Conservation (phyloP, 2,797 vertebrate species). For the Falco columbarius region DNA sequence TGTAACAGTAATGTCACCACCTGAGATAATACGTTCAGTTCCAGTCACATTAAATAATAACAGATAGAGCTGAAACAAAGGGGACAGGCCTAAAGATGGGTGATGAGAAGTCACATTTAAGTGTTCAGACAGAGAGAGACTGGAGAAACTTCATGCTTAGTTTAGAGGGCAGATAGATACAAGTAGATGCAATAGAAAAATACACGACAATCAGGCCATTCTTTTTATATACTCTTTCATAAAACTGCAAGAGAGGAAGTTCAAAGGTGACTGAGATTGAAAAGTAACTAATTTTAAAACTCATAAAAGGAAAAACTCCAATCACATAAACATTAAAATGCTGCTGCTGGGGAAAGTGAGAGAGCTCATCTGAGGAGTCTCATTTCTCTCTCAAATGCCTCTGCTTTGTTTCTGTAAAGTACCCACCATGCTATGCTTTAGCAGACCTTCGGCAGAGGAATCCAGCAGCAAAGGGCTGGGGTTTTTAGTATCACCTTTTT, state of each 20-base stretch:
- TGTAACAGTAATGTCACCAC: background rate
- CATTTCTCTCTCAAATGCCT: conserved; percentile 5
- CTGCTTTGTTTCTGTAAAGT: background rate
- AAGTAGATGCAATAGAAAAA: background rate
- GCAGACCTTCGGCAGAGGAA: background rate
- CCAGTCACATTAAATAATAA: conserved; percentile 17
- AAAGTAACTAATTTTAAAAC: conserved; percentile 59
- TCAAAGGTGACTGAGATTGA: conserved; percentile 58
- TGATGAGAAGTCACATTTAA: background rate
- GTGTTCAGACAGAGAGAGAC: background rate
- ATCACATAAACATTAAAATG: background rate
- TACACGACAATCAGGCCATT: background rate
- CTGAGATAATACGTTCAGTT: background rate
- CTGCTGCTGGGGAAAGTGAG: conserved; percentile 48
- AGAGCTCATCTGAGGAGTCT: background rate
- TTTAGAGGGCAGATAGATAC: background rate
- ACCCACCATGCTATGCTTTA: background rate
- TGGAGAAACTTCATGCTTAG: background rate
- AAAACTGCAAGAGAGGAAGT: conserved; percentile 51
- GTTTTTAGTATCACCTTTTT: background rate
- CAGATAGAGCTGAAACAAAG: background rate
- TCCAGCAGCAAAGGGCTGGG: background rate
- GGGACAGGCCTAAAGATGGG: background rate
- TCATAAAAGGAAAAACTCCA: conserved; percentile 45
- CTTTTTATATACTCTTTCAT: conserved; percentile 13